Base-by-base conservation (phyloP, 2,113 vertebrate genomes). In the Poeciliopsis retropinna region DNA sequence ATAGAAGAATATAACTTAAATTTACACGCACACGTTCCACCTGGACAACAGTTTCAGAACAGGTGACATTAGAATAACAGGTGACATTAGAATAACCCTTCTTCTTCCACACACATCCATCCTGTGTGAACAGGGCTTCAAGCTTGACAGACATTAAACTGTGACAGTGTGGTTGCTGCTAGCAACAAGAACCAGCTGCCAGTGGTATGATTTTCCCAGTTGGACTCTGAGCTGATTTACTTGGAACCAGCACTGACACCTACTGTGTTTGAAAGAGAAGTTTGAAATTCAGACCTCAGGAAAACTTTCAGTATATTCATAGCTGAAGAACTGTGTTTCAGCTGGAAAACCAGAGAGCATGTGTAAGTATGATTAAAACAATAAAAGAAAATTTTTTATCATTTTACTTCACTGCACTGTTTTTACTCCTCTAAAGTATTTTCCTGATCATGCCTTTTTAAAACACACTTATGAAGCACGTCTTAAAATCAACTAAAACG, bases 151-250 rank as follows among this genome's bases (percentile, higher is more conserved):
- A 63, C 70, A 64, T 31, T 27, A 29, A 34, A 54, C 62, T 66
- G 67, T 60, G 72, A 63, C 67, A 54, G 63, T 3, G 39, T 27
- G 54, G 73, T 81, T 81, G 64, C 60, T 62, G 27, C 30, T 44
- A 44, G 64, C 72, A 67, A 70, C 62, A 71, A 62, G 28, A 62
- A 47, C 47, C 67, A 60, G 64, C 62, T 34, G 44, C 47, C 27
- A 25, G 5, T 25, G 51, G 41, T 39, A 15, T 61, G 30, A 67
- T 37, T 17, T 41, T 28, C 29, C 25, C 39, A 11, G 11, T 22
- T 41, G 27, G 65, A 13, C 63, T 25, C 27, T 1, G 2, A 13
- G 7, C 66, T 67, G 34, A 41, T 73, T 73, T 73, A 64, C 57
- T 34, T 34, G 28, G 60, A 69, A 17, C 66, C 11, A 17, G 8